These are phyloP conservation scores for Petrocephalus microphthalmus DNA, from an alignment of 2,113 vertebrate species.

Conservation along the genomic window DNA sequence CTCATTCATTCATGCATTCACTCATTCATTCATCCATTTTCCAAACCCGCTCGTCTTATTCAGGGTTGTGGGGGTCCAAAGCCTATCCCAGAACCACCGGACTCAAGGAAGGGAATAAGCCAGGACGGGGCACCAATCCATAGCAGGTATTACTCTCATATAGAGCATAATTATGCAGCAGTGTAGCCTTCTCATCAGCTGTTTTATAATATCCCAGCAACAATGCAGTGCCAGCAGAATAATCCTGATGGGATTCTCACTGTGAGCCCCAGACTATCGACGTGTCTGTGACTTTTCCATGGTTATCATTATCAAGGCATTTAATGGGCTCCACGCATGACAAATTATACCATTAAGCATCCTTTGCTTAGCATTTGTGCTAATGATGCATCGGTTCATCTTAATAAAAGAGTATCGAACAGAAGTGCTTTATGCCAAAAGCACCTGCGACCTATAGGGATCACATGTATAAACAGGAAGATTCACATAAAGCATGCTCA, in stretches of 20 bases:
- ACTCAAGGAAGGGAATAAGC: neutral
- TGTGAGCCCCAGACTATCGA: slow-evolving; percentile 56
- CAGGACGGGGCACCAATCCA: neutral
- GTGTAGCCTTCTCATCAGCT: neutral
- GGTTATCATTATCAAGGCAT: slow-evolving; percentile 66
- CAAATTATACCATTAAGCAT: slow-evolving; percentile 61
- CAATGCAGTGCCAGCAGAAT: neutral
- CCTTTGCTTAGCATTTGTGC: slow-evolving; percentile 47
- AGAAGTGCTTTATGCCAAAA: slow-evolving; percentile 50
- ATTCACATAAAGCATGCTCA: slow-evolving; percentile 47
- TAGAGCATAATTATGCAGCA: neutral
- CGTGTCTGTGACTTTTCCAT: slow-evolving; percentile 53
- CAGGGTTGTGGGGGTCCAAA: neutral
- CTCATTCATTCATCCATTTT: neutral
- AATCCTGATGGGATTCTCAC: neutral
- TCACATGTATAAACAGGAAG: slow-evolving; percentile 57
- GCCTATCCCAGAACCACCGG: neutral
- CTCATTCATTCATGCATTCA: neutral
- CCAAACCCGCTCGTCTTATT: neutral
- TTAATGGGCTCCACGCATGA: slow-evolving; percentile 70
- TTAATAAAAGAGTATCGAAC: slow-evolving; percentile 59
- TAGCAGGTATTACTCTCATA: neutral
- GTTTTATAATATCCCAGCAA: neutral
- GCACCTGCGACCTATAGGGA: slow-evolving; percentile 49
- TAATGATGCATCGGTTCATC: slow-evolving; percentile 69